These are phyloP conservation scores for Scaeva pyrastri DNA, from an alignment of 2,888 invertebrate genomes.

Conservation along the genomic window DNA sequence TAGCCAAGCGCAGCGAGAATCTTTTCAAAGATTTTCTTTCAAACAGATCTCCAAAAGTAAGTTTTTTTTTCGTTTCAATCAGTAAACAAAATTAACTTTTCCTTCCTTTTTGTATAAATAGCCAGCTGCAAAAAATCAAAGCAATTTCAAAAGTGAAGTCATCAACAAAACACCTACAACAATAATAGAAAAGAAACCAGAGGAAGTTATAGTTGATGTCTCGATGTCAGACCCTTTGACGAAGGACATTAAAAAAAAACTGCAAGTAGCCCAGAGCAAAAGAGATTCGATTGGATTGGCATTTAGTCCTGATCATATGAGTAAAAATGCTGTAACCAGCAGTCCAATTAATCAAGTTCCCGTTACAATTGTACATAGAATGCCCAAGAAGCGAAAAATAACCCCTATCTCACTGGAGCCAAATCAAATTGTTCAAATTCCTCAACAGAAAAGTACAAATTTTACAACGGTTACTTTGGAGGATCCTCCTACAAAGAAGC, in stretches of 20 bases:
- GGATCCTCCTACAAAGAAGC: slow-evolving; percentile 39
- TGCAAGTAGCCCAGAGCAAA: slow-evolving; percentile 63
- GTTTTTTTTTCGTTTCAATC: neutral
- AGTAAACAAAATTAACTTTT: neutral
- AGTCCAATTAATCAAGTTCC: slow-evolving; percentile 43
- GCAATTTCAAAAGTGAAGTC: neutral
- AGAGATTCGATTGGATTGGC: slow-evolving; percentile 72
- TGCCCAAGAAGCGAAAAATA: slow-evolving; percentile 36
- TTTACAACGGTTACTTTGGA: slow-evolving; percentile 63
- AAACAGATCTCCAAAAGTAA: neutral
- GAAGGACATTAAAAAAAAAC: slow-evolving; percentile 72
- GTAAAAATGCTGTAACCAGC: slow-evolving; percentile 48
- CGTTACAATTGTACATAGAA: slow-evolving; percentile 60
- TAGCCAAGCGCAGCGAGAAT: slow-evolving; percentile 81
- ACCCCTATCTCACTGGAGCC: slow-evolving; percentile 11
- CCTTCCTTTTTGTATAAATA: neutral
- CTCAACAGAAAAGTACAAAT: slow-evolving; percentile 31
- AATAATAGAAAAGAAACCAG: slow-evolving; percentile 19
- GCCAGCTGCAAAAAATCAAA: neutral
- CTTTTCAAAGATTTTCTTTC: slow-evolving; percentile 80
- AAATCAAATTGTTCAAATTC: slow-evolving; percentile 4
- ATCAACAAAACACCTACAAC: neutral
- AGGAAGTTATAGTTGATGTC: slow-evolving; percentile 78
- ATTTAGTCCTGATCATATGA: slow-evolving; percentile 68
- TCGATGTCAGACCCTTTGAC: slow-evolving; percentile 78